A percentile compares a stretch with the other conserved stretches of the same genome.
These are phyloP conservation scores for Sphaerophoria rueppellii DNA, from an alignment of 2,888 invertebrate species.

Conservation along the genomic window DNA sequence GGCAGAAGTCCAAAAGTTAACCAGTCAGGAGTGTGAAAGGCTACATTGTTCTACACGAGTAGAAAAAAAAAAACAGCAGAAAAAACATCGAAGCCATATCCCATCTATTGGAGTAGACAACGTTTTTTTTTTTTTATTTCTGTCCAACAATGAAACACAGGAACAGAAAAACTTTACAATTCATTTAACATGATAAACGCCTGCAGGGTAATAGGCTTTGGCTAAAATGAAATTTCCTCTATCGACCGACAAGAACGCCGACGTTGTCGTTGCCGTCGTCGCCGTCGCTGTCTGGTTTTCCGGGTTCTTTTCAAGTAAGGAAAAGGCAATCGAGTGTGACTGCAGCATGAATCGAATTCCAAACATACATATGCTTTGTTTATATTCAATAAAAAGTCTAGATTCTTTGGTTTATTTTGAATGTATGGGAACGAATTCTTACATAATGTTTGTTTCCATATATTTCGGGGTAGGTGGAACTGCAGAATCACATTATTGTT, in stretches of 20 bases:
- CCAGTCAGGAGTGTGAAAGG: conserved; percentile 43
- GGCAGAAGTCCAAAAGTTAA: conserved; percentile 54
- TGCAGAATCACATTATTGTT: neutral
- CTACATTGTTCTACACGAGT: conserved; percentile 29
- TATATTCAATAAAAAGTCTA: neutral
- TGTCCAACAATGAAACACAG: conserved; percentile 14
- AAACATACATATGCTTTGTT: conserved; percentile 24
- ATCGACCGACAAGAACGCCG: neutral
- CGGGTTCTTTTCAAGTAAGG: neutral
- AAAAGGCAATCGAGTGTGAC: conserved; percentile 16
- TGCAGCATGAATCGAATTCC: conserved; percentile 6
- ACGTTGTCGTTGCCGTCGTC: neutral
- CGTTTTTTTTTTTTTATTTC: conserved; percentile 24
- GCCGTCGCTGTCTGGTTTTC: neutral
- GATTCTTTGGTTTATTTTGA: neutral
- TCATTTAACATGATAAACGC: conserved; percentile 71
- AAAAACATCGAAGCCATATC: conserved; percentile 36
- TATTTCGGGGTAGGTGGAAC: neutral
- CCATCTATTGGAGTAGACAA: conserved; percentile 25
- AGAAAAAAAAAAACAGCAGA: conserved; percentile 24
- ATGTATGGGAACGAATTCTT: neutral
- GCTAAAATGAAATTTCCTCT: conserved; percentile 55
- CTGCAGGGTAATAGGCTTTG: conserved; percentile 52
- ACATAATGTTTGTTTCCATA: no score
- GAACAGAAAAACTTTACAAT: conserved; percentile 63